Evolutionary conservation across 2,888 invertebrate genomes (phyloP).

Genomic region (Hyposoter dolosus): DNA sequence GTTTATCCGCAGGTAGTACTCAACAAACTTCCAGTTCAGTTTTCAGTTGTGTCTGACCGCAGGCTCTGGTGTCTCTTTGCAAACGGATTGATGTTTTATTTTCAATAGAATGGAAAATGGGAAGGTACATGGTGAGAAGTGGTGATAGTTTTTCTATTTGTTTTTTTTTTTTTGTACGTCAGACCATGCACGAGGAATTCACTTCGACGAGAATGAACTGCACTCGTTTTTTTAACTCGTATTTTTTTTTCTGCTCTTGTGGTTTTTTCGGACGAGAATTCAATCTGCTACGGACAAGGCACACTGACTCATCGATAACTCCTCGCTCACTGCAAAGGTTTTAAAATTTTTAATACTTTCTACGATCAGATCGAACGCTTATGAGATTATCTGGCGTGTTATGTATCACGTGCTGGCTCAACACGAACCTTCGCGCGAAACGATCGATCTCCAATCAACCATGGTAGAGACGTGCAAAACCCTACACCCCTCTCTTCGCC

Average conservation of each 20-base stretch:
- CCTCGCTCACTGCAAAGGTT: not conserved
- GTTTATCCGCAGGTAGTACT: conserved; percentile 16
- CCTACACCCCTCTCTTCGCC: not conserved
- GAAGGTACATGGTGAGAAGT: conserved; percentile 4
- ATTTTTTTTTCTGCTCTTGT: not conserved
- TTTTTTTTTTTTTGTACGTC: not conserved
- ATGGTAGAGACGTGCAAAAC: conserved; percentile 42
- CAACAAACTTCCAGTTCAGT: conserved; percentile 11
- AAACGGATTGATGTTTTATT: conserved; percentile 29
- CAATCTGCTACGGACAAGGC: not conserved
- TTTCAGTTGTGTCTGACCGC: conserved; percentile 19
- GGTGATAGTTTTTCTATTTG: not conserved
- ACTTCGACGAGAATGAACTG: not conserved
- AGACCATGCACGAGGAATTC: not conserved
- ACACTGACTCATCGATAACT: conserved; percentile 14
- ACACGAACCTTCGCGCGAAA: conserved; percentile 32
- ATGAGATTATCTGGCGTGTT: conserved; percentile 39
- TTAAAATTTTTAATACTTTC: conserved; percentile 14
- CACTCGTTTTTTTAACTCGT: not conserved
- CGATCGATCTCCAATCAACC: conserved; percentile 57
- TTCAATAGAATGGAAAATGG: conserved; percentile 20
- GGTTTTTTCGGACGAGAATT: not conserved
- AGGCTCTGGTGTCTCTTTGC: not conserved
- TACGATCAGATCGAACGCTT: conserved; percentile 25
- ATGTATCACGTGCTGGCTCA: conserved; percentile 17